Base-by-base conservation (phyloP, 2,113 vertebrate species). In the Isichthys henryi region DNA sequence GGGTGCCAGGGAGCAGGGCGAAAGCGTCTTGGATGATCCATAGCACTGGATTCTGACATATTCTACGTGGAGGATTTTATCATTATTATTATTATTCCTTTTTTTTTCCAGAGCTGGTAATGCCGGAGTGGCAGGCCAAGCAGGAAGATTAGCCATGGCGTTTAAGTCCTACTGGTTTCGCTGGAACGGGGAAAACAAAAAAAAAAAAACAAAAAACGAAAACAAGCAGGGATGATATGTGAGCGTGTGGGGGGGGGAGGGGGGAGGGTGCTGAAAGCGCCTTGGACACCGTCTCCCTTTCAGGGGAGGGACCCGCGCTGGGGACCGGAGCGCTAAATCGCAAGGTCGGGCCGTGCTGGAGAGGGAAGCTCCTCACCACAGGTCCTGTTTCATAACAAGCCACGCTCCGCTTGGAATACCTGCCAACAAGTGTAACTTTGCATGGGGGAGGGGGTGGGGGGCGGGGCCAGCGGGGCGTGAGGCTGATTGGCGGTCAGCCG, bases 351-450 rank as follows among this genome's bases (percentile, higher is more conserved):
- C 27, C 17, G 52, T 5, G 52, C 27, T 10, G 52, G 15, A 39
- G 50, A 87, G 50, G 35, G 86, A 43, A 43, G 52, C 21, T 11
- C 50, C 50, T 56, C 86, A 21, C 52, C 31, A 56, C 46, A 56
- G 50, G 49, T 43, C 88, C 45, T 39, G 31, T 39, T 49, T 82
- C 74, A 89, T 83, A 56, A 52, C 46, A 80, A n/a, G 21, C 56
- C 49, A 83, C 88, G 53, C 39, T 43, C 74, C n/a, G 15, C 15
- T 17, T 3, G 17, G 19, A 88, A 88, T 50, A 88, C 74, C 88
- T 88, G 88, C 88, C 88, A 89, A 45, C 50, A 83, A 77, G 70
- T 80, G 88, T 45, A 77, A 77, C 82, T 89, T 58, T n/a, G 10
- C 86, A 87, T 50, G 84, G 21, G 39, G 77, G 77, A 62, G 27